phyloP scores from a whole-genome alignment of 2,888 invertebrate genomes.

The Teinopalpus imperialis region DNA sequence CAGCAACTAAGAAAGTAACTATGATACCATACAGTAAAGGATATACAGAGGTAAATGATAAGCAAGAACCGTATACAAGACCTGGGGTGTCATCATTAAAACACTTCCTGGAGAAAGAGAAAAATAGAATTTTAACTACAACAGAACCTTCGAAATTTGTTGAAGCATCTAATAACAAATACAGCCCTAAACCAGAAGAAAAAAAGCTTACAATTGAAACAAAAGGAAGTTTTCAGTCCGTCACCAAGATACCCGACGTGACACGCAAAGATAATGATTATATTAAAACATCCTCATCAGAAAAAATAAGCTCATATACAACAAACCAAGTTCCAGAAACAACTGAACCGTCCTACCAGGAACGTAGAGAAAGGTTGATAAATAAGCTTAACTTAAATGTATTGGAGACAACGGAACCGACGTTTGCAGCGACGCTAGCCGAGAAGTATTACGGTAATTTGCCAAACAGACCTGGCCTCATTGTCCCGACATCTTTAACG shows the following conservation, averaged over 20 bases:
- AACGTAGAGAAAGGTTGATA: slow-evolving; percentile 86
- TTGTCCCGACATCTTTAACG: slow-evolving; percentile 87
- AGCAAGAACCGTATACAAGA: slow-evolving; percentile 69
- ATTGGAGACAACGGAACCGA: slow-evolving; percentile 69
- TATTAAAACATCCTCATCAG: slow-evolving; percentile 51
- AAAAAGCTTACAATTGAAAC: slow-evolving; percentile 48
- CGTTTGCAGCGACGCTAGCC: slow-evolving; percentile 60
- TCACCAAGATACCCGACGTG: slow-evolving; percentile 65
- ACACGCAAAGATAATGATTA: slow-evolving; percentile 46
- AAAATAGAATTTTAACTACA: slow-evolving; percentile 53
- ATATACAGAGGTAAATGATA: slow-evolving; percentile 49
- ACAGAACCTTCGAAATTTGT: slow-evolving; percentile 42
- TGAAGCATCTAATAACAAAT: slow-evolving; percentile 32
- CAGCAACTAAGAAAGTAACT: slow-evolving; percentile 66
- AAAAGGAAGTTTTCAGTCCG: slow-evolving; percentile 62
- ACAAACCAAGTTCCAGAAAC: slow-evolving; percentile 43
- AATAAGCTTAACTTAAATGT: slow-evolving; percentile 84
- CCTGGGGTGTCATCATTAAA: slow-evolving; percentile 71
- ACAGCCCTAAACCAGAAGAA: slow-evolving; percentile 26
- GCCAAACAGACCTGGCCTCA: slow-evolving; percentile 82
- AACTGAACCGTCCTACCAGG: slow-evolving; percentile 76
- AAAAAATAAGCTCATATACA: slow-evolving; percentile 50
- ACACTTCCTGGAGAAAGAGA: slow-evolving; percentile 64
- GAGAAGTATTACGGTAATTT: slow-evolving; percentile 72
- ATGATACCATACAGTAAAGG: slow-evolving; percentile 68